These are phyloP conservation scores for Epiblema foenella DNA, from an alignment of 2,888 invertebrate genomes.

Conservation along the genomic window DNA sequence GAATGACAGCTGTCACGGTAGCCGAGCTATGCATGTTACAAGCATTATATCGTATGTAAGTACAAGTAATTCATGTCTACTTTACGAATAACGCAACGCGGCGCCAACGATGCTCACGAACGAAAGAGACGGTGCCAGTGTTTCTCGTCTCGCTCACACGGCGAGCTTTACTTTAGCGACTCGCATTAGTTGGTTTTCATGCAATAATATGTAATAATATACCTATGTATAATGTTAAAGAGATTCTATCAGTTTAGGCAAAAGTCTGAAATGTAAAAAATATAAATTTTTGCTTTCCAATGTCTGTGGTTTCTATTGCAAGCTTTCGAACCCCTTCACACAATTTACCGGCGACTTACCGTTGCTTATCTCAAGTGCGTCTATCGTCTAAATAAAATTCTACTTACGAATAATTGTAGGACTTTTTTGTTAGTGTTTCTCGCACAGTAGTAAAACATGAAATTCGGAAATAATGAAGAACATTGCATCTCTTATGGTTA, in stretches of 20 bases:
- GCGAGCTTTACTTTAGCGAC: slow-evolving; percentile 38
- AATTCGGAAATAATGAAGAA: too few relatives aligned
- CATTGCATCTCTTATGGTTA: too few relatives aligned
- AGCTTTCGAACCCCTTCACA: background rate
- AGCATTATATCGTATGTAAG: background rate
- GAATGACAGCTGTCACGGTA: too few relatives aligned
- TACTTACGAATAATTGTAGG: too few relatives aligned
- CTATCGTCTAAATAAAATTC: background rate
- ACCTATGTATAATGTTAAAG: slow-evolving; percentile 61
- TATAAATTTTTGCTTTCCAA: slow-evolving; percentile 79
- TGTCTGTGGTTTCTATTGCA: slow-evolving; percentile 49
- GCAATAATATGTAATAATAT: slow-evolving; percentile 55
- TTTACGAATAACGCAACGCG: slow-evolving; percentile 15
- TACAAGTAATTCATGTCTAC: slow-evolving; percentile 17
- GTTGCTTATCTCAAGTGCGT: background rate
- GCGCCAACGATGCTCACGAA: slow-evolving; percentile 17
- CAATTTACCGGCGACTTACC: background rate
- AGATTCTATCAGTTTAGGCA: slow-evolving; percentile 73
- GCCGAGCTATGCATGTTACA: too few relatives aligned
- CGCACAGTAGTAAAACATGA: too few relatives aligned
- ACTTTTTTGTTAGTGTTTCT: too few relatives aligned
- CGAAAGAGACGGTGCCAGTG: slow-evolving; percentile 20
- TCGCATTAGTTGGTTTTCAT: slow-evolving; percentile 48
- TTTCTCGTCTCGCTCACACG: slow-evolving; percentile 23
- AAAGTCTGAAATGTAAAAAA: slow-evolving; percentile 76